Base-by-base conservation (phyloP, 2,797 vertebrate species). In the Scomberomorus guttatus region DNA sequence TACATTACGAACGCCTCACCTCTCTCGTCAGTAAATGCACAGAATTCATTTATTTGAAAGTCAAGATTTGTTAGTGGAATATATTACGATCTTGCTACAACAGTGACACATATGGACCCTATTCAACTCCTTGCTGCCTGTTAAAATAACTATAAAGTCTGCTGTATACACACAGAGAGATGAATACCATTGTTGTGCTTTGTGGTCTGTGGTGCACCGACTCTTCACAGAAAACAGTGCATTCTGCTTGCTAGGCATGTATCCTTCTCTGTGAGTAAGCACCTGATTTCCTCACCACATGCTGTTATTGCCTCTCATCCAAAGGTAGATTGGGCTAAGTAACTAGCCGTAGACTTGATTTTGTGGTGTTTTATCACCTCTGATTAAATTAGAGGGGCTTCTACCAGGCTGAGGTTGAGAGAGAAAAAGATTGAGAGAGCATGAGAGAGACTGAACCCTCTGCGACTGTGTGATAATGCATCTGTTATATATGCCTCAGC, bases 261-360 rank as follows among this genome's bases (percentile, higher is more conserved):
- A 87, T 90, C 81, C 68, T 75, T 89, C 88, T 70, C 77, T 84
- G 86, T 92, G 90, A 90, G 88, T 92, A 90, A 94, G 85, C 91
- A 82, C 79, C 91, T 87, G 82, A 84, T 88, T 89, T 90, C 83
- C 83, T 87, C 84, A 50, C 91, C 87, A 79, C 90, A 90, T 80
- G 77, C 89, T 85, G 91, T 91, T 94, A 94, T 93, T 93, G 91
- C 93, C 88, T 91, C 87, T 90, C 86, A 90, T 93, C 92, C 91
- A 85, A 88, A 64, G 76, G 56, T 82, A 90, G 92, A 95, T 92
- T 89, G 92, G 92, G 79, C 82, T 94, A 91, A 95, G 93, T 93
- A 95, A 94, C 93, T 92, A 89, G 89, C 90, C 74, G 52, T 88
- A 79, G 87, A 95, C 92, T 94, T 91, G 89, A 95, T 94, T 95